A percentile compares a stretch with the other conserved stretches of the same genome.
Evolutionary conservation across 2,888 invertebrate species (phyloP).

Genomic region (Limnephilus auricula): DNA sequence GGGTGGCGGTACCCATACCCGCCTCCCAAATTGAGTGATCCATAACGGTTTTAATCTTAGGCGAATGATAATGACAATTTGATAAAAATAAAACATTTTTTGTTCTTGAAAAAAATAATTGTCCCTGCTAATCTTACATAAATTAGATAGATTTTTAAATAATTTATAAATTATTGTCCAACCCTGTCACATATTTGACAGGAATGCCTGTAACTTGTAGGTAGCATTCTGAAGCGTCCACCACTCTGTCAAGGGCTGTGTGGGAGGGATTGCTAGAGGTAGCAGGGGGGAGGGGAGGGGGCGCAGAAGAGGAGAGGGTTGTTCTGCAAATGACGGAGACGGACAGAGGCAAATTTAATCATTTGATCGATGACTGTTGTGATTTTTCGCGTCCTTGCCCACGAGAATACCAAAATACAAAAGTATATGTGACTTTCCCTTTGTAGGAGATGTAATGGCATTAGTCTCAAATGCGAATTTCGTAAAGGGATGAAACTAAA

Average conservation of each 20-base stretch:
- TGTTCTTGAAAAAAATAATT: too few relatives aligned
- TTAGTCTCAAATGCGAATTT: slow-evolving; percentile 2
- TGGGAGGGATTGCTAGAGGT: background rate
- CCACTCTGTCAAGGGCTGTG: slow-evolving; percentile 9
- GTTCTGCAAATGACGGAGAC: slow-evolving; percentile 45
- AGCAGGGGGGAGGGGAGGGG: background rate
- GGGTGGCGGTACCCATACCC: too few relatives aligned
- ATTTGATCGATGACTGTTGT: slow-evolving; percentile 63
- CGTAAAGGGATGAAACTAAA: slow-evolving; percentile 31
- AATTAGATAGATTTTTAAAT: background rate
- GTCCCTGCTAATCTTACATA: too few relatives aligned
- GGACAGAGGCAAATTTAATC: slow-evolving; percentile 61
- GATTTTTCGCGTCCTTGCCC: slow-evolving; percentile 56
- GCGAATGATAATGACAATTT: too few relatives aligned
- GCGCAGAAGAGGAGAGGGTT: background rate
- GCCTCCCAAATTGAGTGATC: too few relatives aligned
- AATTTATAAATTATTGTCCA: background rate
- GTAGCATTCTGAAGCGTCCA: slow-evolving; percentile 18
- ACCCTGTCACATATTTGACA: background rate
- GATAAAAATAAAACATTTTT: too few relatives aligned
- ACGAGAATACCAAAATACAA: slow-evolving; percentile 44
- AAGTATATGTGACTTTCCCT: slow-evolving; percentile 46
- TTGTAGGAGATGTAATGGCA: slow-evolving; percentile 23
- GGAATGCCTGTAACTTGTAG: slow-evolving; percentile 45
- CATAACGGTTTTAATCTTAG: too few relatives aligned